These are phyloP conservation scores for Nycticebus coucang DNA, from an alignment of 2,113 vertebrate genomes.

Conservation along the genomic window DNA sequence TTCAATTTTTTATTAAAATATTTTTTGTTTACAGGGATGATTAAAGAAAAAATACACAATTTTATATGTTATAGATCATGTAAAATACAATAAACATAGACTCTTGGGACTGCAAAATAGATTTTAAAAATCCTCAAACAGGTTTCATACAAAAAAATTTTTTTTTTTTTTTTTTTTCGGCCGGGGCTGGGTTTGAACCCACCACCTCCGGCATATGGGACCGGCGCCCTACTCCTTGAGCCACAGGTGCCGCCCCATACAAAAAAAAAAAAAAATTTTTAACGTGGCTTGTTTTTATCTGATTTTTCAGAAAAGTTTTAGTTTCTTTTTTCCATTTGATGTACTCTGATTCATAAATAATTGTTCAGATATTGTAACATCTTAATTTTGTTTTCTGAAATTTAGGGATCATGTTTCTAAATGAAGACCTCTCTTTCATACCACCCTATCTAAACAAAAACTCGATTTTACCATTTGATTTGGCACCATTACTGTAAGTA, in stretches of 20 bases:
- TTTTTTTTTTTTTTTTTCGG: too few relatives aligned
- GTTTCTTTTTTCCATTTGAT: conserved; percentile 25
- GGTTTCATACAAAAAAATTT: conserved; percentile 32
- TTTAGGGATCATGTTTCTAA: conserved; percentile 13
- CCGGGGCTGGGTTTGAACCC: too few relatives aligned
- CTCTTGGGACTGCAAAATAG: not conserved
- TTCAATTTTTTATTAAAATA: conserved; percentile 78
- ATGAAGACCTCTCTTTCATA: not conserved
- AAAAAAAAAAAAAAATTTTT: conserved; percentile 13
- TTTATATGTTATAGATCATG: conserved; percentile 2
- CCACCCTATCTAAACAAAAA: conserved; percentile 9
- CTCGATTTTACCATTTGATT: not conserved
- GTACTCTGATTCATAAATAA: conserved; percentile 52
- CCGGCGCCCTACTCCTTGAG: too few relatives aligned
- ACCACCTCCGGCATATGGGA: too few relatives aligned
- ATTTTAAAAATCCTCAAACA: conserved; percentile 25
- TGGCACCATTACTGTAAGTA: not conserved
- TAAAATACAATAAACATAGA: conserved; percentile 41
- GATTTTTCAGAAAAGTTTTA: not conserved
- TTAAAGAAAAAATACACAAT: conserved; percentile 41
- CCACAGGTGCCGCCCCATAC: too few relatives aligned
- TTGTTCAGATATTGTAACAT: conserved; percentile 34
- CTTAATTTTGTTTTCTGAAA: conserved; percentile 53
- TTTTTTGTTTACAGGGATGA: conserved; percentile 57
- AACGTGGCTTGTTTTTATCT: not conserved